Percentiles rank a stretch among this genome's conserved stretches.
These are phyloP conservation scores for Yponomeuta cagnagella DNA, from an alignment of 2,888 invertebrate genomes.

Conservation along the genomic window DNA sequence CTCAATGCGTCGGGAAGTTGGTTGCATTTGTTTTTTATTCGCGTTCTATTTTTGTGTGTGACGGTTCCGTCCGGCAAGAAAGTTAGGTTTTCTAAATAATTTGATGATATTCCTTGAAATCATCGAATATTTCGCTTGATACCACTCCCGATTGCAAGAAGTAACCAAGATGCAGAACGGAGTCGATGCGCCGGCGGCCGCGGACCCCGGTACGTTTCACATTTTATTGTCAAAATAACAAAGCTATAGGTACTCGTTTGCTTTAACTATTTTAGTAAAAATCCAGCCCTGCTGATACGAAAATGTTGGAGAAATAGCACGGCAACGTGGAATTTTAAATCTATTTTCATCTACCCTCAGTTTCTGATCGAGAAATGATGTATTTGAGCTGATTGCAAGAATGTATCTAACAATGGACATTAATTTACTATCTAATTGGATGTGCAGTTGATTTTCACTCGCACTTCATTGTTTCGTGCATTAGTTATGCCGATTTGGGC, in stretches of 20 bases:
- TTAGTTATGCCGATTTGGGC: slow-evolving; percentile 58
- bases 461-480: slow-evolving; percentile 56
- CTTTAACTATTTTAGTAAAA: slow-evolving; percentile 35
- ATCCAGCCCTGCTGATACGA: slow-evolving; percentile 24
- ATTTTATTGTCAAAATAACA: slow-evolving; percentile 54
- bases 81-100: slow-evolving; percentile 54
- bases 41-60: slow-evolving; percentile 76
- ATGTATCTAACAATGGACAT: slow-evolving; percentile 6
- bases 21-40: slow-evolving; percentile 60
- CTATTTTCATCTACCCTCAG: slow-evolving; percentile 53
- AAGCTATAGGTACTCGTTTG: slow-evolving; percentile 44
- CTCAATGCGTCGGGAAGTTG: slow-evolving; percentile 42
- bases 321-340: slow-evolving; percentile 27
- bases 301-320: slow-evolving; percentile 23
- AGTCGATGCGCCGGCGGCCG: slow-evolving; percentile 55
- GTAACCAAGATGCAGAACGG: slow-evolving; percentile 68
- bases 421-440: slow-evolving; percentile 18
- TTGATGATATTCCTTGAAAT: slow-evolving; percentile 58
- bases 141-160: slow-evolving; percentile 57
- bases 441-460: slow-evolving; percentile 45
- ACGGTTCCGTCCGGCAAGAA: slow-evolving; percentile 64
- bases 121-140: slow-evolving; percentile 27
- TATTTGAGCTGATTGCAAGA: slow-evolving; percentile 8
- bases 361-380: slow-evolving; percentile 17
- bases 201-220: slow-evolving; percentile 58